These are phyloP conservation scores for Synaphobranchus kaupii DNA, from an alignment of 2,797 vertebrate genomes.

Conservation along the genomic window DNA sequence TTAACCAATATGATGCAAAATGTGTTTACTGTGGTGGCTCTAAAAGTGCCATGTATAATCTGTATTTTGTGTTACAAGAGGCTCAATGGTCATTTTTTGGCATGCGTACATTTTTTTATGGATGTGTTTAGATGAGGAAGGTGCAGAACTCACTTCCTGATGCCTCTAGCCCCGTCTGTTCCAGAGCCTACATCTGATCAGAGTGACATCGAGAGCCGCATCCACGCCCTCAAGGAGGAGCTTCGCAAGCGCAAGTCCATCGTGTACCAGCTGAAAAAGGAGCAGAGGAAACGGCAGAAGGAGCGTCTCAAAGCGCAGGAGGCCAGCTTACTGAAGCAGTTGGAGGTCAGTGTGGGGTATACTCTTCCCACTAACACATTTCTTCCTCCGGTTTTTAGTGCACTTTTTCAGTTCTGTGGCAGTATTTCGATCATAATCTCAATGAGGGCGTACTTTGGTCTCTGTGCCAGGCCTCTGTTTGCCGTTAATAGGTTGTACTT, in stretches of 20 bases:
- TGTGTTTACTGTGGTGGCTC: not conserved
- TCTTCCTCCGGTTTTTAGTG: not conserved
- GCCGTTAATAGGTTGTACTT: not conserved
- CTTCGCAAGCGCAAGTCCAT: conserved; percentile 88
- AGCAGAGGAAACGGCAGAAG: conserved; percentile 91
- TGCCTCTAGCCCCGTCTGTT: conserved; percentile 35
- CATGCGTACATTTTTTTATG: not conserved
- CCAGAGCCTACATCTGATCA: conserved; percentile 90
- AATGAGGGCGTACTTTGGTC: not conserved
- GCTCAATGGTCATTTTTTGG: not conserved
- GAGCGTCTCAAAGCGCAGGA: conserved; percentile 95
- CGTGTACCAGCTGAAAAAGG: conserved; percentile 91
- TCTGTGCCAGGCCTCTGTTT: not conserved
- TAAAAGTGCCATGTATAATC: not conserved
- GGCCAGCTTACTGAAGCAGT: conserved; percentile 89
- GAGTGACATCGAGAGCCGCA: conserved; percentile 92
- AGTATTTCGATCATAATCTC: not conserved
- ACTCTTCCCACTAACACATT: not conserved
- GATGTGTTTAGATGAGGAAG: not conserved
- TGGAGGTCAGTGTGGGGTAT: conserved; percentile 79
- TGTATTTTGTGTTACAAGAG: not conserved
- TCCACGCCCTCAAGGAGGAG: conserved; percentile 90
- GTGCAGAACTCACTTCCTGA: not conserved
- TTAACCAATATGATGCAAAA: not conserved
- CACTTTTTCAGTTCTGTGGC: not conserved